A percentile compares a stretch with the other conserved stretches of the same genome.
These are phyloP conservation scores for Emys orbicularis DNA, from an alignment of 2,797 vertebrate genomes.

Conservation along the genomic window DNA sequence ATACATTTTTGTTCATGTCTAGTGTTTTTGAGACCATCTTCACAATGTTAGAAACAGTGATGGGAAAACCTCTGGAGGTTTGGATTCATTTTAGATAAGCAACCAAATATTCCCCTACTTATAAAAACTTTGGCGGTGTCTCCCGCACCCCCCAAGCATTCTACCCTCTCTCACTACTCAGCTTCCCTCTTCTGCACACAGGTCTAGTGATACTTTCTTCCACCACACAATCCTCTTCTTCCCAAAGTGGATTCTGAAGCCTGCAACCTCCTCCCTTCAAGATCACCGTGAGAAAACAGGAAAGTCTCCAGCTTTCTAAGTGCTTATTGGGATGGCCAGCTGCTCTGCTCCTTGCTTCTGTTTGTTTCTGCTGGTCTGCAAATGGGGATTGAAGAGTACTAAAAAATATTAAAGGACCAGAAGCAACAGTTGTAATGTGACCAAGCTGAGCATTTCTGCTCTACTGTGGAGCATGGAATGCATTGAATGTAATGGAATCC, in stretches of 20 bases:
- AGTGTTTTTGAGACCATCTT: not conserved
- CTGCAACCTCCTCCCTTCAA: not conserved
- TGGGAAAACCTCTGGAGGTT: not conserved
- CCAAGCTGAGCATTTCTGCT: not conserved
- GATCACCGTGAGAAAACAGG: too few species aligned
- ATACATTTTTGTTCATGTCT: not conserved
- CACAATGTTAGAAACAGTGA: not conserved
- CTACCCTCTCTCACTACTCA: not conserved
- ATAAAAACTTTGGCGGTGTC: not conserved
- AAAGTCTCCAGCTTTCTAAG: not conserved
- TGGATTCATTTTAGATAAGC: not conserved
- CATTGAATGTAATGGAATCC: not conserved
- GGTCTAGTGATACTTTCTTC: not conserved
- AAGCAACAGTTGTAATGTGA: not conserved
- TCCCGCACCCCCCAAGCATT: too few species aligned
- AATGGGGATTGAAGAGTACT: not conserved
- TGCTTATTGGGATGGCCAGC: too few species aligned
- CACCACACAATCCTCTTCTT: too few species aligned
- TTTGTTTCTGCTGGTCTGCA: not conserved
- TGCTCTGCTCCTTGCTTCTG: not conserved
- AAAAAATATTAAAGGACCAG: not conserved
- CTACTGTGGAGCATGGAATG: not conserved
- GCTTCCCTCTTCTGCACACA: not conserved
- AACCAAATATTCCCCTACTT: not conserved
- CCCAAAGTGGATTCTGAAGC: not conserved